Conservation (phyloP, 2,113 vertebrate genomes). For the Prunella himalayana region DNA sequence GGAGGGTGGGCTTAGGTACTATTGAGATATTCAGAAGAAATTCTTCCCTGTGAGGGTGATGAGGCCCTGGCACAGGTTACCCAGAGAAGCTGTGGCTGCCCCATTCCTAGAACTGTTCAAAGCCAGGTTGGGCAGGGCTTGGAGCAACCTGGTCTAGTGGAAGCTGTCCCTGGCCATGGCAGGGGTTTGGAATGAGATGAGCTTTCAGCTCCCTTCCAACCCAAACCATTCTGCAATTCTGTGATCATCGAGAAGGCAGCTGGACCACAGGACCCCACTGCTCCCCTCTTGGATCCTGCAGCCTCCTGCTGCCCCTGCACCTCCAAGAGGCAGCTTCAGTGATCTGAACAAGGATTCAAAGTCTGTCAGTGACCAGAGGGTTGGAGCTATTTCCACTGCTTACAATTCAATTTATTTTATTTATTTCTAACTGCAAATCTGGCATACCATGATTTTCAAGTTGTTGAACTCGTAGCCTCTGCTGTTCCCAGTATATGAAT, state of each 20-base stretch:
- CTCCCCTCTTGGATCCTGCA: fast-evolving
- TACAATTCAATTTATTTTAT: background rate
- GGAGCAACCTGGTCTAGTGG: background rate
- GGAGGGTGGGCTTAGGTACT: background rate
- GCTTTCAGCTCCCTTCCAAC: background rate
- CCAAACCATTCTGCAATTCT: background rate
- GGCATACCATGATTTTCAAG: background rate
- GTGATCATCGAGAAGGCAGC: fast-evolving
- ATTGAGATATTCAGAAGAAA: background rate
- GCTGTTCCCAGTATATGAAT: background rate
- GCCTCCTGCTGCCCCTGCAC: background rate
- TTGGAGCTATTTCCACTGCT: background rate
- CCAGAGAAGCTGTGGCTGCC: background rate
- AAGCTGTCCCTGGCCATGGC: background rate
- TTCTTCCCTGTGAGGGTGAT: background rate
- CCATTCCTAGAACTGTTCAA: background rate
- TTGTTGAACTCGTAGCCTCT: background rate
- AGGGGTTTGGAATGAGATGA: fast-evolving
- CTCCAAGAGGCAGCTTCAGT: background rate
- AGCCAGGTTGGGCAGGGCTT: fast-evolving
- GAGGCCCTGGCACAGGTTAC: background rate
- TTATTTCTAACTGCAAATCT: background rate
- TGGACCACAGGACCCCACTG: background rate
- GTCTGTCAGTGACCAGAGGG: fast-evolving
- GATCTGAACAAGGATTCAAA: background rate